A percentile compares a stretch with the other conserved stretches of the same genome.
These are phyloP conservation scores for Platysternon megacephalum DNA, from an alignment of 2,113 vertebrate species.

Conservation along the genomic window DNA sequence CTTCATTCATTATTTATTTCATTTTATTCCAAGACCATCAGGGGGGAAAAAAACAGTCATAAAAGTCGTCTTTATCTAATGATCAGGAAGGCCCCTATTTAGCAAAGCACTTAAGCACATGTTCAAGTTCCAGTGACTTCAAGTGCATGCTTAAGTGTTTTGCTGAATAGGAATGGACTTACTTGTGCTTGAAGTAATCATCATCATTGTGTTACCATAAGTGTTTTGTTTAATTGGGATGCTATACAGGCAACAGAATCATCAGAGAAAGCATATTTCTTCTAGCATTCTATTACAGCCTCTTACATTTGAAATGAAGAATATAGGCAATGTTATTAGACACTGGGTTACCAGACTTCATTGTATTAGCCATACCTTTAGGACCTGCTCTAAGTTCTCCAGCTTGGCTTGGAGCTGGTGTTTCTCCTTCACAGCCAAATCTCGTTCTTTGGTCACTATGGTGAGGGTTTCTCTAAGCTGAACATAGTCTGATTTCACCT, in stretches of 20 bases:
- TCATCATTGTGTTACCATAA: background rate
- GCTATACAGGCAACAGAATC: background rate
- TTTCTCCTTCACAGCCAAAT: slow-evolving; percentile 90
- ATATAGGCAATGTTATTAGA: background rate
- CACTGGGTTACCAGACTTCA: fast-evolving
- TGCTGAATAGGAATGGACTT: background rate
- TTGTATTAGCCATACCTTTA: slow-evolving; percentile 85
- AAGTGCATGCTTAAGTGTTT: background rate
- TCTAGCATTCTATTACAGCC: background rate
- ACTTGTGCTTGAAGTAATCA: background rate
- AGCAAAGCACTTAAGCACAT: background rate
- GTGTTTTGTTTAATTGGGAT: background rate
- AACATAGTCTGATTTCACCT: slow-evolving; percentile 92
- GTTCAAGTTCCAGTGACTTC: background rate
- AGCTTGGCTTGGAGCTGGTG: slow-evolving; percentile 96
- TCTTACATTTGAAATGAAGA: background rate
- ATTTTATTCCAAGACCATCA: background rate
- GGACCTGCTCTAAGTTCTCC: slow-evolving; percentile 99
- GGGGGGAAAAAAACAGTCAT: background rate
- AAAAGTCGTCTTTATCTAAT: background rate
- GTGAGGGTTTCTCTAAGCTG: slow-evolving; percentile 82
- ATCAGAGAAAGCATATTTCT: background rate
- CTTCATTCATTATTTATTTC: background rate
- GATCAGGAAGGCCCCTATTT: background rate
- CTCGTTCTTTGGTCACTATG: slow-evolving; percentile 87